Evolutionary conservation across 2,113 vertebrate genomes (phyloP), one percentile per base, ranked within the genome.

Genomic region (Miniopterus natalensis): DNA sequence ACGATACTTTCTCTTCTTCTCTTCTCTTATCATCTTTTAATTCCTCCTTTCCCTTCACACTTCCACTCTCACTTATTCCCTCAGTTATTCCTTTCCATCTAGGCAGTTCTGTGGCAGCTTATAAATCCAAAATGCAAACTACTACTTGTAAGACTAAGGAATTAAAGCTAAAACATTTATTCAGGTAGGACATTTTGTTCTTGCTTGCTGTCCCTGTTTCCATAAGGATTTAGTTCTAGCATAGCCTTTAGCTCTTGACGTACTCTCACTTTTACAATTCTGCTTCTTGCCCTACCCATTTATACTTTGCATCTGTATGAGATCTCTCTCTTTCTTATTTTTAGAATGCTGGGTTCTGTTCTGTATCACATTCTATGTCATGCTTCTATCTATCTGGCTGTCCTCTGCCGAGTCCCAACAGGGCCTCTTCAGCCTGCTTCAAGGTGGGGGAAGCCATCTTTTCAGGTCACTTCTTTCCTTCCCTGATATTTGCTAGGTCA

Each of bases 111-210:
- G 11, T 36, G 23, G 74, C 5, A 63, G 21, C 51, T 79, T 70
- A 1, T 86, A 88, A 74, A 85, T 93, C 8, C 74, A 86, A 94
- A 96, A 63, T 25, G 45, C 27, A 57, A 83, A 93, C 25, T 14
- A 3, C 18, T 77, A 21, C 17, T 75, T 42, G 14, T 23, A 70
- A 78, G 18, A 83, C 42, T 3, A 36, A 96, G 25, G 18, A 25
- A 83, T 29, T 61, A 42, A 74, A 17, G 51, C 59, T 70, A 45
- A 90, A 78, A 75, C 3, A 18, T 53, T 45, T 47, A n/a, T 45
- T 65, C 40, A 47, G 36, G 27, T 21, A 11, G 25, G 25, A 75
- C 65, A 86, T 78, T 70, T 23, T 68, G 42, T 36, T 20, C 51
- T 94, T 49, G 8, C 13, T 84, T 55, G 13, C 53, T 83, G 68